Evolutionary conservation across 2,888 invertebrate genomes (phyloP), one percentile per base, ranked within the genome.

Genomic region (Phaedon cochleariae): DNA sequence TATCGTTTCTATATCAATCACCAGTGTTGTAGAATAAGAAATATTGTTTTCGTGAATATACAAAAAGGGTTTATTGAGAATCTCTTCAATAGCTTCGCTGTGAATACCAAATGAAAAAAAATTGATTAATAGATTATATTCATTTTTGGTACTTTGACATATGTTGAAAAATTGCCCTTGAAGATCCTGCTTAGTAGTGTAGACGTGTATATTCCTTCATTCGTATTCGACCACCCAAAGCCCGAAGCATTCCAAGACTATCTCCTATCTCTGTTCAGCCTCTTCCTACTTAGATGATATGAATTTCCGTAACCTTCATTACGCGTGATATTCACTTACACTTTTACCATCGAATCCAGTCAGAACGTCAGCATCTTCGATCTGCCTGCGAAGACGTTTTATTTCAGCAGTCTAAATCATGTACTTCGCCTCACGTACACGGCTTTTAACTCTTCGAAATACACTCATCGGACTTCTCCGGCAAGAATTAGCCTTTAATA

Each of bases 401-500:
- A 57, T 57, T 57, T 45, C 17, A 57, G 17, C 45, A 15, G 59
- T 18, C 57, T 45, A 57, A 52, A 59, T 62, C 52, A 62, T 58
- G 61, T 52, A 57, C 48, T 58, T 58, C 22, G 26, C 52, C 53
- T 62, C 31, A 45, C 45, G 22, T 45, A 65, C 61, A 48, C 57
- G 41, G 52, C 65, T 65, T 62, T 65, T 54, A 65, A 62, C 58
- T 48, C 57, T n/a, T 51, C 52, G 45, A 64, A 65, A 62, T 46
- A 58, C 41, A 65, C 60, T 58, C 57, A 65, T 61, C 60, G 57
- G 15, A 49, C 17, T 41, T 55, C 52, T 41, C 26, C 51, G 55
- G 53, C 53, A 63, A 63, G 65, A 69, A 73, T 72, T 73, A 68
- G 63, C 63, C 64, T 62, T 66, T 73, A 73, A 73, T 73, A 70